A percentile compares a stretch with the other conserved stretches of the same genome.
These are phyloP conservation scores for Todus mexicanus DNA, from an alignment of 2,797 vertebrate genomes.

Conservation along the genomic window DNA sequence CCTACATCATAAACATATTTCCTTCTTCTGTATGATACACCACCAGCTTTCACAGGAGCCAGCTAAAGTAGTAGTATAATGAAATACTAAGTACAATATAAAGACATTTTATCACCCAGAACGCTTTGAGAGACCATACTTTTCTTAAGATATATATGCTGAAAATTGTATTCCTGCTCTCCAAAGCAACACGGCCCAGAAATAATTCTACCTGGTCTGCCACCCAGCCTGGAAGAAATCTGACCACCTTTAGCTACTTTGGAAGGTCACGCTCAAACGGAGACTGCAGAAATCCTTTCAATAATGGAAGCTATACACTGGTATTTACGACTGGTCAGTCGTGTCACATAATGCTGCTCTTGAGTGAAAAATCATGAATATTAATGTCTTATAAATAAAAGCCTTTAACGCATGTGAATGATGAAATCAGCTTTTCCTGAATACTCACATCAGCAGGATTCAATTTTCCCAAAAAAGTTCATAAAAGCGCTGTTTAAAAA, in stretches of 20 bases:
- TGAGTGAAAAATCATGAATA: neutral
- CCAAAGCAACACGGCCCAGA: neutral
- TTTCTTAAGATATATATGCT: neutral
- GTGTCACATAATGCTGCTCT: neutral
- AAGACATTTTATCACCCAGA: neutral
- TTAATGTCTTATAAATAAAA: slow-evolving; percentile 1
- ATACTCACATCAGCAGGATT: slow-evolving; percentile 19
- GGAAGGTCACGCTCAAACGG: neutral
- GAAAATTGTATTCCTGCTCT: neutral
- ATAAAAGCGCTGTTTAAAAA: neutral
- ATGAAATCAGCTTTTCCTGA: slow-evolving; percentile 14
- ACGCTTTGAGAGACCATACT: neutral
- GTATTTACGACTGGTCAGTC: neutral
- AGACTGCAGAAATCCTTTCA: neutral
- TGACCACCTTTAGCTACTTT: neutral
- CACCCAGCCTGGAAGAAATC: neutral
- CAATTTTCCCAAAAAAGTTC: slow-evolving; percentile 20
- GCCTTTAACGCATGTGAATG: neutral
- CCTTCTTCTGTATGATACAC: neutral
- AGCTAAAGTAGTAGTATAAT: neutral
- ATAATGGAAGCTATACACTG: neutral
- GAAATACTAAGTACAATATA: neutral
- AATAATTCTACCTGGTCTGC: neutral
- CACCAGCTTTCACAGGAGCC: neutral
- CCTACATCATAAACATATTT: neutral